Conservation (phyloP, 2,888 invertebrate genomes). For the Dynastes hyllus region DNA sequence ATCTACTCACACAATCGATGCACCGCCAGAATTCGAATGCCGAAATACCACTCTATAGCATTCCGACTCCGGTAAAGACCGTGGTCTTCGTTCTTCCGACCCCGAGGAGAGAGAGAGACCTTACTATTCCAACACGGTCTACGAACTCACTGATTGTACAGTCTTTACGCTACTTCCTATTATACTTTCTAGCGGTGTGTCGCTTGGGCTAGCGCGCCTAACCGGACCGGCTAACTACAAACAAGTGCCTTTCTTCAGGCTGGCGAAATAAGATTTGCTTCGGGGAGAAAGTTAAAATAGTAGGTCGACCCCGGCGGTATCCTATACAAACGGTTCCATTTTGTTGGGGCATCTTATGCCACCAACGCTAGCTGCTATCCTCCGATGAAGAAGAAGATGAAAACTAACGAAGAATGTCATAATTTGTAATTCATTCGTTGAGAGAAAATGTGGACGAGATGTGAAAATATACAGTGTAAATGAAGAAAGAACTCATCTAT, state of each 20-base stretch:
- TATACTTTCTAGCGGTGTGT: constrained; percentile 34
- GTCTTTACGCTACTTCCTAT: constrained; percentile 25
- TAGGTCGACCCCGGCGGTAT: constrained; percentile 51
- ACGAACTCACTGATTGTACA: constrained; percentile 39
- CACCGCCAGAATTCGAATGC: too few relatives aligned
- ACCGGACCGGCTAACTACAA: constrained; percentile 44
- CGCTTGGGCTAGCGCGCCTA: constrained; percentile 9
- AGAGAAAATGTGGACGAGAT: too few relatives aligned
- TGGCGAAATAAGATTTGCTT: constrained; percentile 43
- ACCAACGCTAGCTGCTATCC: too few relatives aligned
- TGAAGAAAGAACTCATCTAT: too few relatives aligned
- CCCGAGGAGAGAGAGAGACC: neutral
- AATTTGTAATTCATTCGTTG: too few relatives aligned
- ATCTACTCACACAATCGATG: neutral
- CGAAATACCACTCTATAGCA: constrained; percentile 15
- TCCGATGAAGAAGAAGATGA: too few relatives aligned
- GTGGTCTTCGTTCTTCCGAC: neutral
- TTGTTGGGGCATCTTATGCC: neutral
- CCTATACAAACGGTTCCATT: constrained; percentile 26
- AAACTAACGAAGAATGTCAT: too few relatives aligned
- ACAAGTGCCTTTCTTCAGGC: constrained; percentile 51
- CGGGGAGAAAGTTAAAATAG: constrained; percentile 53
- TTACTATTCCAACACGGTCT: constrained; percentile 2
- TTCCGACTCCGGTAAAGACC: neutral
- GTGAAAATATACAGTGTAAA: too few relatives aligned